Percentiles rank a stretch among this genome's conserved stretches.
phyloP scores from a whole-genome alignment of 2,113 vertebrate genomes.

The Hystrix brachyura region DNA sequence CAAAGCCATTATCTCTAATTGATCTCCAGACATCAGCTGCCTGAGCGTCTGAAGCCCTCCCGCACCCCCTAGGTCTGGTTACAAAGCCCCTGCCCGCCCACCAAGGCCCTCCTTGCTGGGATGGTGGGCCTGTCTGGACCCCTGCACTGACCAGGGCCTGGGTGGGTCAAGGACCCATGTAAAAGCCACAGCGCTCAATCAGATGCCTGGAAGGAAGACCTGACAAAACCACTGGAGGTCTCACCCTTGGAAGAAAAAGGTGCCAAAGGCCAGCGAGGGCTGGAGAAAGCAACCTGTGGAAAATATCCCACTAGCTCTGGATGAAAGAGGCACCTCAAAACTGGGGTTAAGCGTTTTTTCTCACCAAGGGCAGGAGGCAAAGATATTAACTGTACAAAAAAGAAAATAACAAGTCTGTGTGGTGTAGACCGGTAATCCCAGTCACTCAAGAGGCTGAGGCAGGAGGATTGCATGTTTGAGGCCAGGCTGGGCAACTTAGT shows the following conservation, averaged over 20 bases:
- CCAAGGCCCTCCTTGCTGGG: background rate
- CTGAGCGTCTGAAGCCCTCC: constrained; percentile 55
- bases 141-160: background rate
- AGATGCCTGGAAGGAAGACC: background rate
- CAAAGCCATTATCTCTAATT: constrained; percentile 84
- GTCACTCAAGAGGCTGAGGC: background rate
- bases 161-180: background rate
- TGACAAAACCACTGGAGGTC: background rate
- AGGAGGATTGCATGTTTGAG: background rate
- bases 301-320: background rate
- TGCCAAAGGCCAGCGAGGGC: background rate
- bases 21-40: constrained; percentile 83
- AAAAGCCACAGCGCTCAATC: background rate
- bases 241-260: background rate
- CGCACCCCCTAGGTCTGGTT: constrained; percentile 76
- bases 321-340: background rate
- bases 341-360: background rate
- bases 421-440: background rate
- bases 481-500: background rate
- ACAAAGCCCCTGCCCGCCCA: constrained; percentile 58
- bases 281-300: background rate
- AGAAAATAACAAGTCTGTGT: background rate
- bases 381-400: background rate
- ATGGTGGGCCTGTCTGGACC: background rate
- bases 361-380: background rate